These are phyloP conservation scores for Muscicapa adusta DNA, from an alignment of 2,113 vertebrate species.

Conservation along the genomic window DNA sequence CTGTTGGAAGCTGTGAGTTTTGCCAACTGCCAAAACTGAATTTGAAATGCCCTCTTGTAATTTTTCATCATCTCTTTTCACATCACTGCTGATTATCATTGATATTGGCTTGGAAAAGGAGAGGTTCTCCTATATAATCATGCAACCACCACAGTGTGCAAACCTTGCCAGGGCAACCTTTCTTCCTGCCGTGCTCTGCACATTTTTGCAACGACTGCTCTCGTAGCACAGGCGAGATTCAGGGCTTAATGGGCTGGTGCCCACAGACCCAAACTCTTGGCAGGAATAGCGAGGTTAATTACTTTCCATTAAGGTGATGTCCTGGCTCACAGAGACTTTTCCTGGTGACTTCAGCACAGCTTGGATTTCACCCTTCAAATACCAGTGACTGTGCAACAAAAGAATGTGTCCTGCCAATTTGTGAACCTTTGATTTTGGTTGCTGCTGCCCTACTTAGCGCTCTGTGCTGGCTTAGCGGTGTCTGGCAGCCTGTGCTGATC, in stretches of 20 bases:
- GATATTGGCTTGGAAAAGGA: conserved; percentile 2
- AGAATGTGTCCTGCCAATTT: conserved; percentile 34
- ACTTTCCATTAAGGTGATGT: conserved; percentile 52
- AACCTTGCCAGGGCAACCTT: background rate
- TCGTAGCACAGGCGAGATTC: background rate
- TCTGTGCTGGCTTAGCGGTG: background rate
- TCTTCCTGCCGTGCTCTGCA: background rate
- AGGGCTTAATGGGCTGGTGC: background rate
- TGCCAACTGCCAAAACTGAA: background rate
- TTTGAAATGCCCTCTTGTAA: conserved; percentile 8
- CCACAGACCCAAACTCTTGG: background rate
- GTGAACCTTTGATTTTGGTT: background rate
- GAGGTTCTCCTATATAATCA: background rate
- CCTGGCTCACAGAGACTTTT: conserved; percentile 3
- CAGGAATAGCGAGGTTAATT: conserved; percentile 27
- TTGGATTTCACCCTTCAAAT: conserved; percentile 14
- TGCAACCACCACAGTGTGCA: background rate
- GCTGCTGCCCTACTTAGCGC: background rate
- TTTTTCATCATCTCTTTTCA: conserved; percentile 21
- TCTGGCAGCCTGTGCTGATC: background rate
- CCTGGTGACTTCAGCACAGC: background rate
- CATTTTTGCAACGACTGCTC: background rate
- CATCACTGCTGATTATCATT: background rate
- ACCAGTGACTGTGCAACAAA: conserved; percentile 10
- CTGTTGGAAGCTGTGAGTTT: background rate